phyloP scores from a whole-genome alignment of 2,888 invertebrate species.

The Drosophila fulvimacula region DNA sequence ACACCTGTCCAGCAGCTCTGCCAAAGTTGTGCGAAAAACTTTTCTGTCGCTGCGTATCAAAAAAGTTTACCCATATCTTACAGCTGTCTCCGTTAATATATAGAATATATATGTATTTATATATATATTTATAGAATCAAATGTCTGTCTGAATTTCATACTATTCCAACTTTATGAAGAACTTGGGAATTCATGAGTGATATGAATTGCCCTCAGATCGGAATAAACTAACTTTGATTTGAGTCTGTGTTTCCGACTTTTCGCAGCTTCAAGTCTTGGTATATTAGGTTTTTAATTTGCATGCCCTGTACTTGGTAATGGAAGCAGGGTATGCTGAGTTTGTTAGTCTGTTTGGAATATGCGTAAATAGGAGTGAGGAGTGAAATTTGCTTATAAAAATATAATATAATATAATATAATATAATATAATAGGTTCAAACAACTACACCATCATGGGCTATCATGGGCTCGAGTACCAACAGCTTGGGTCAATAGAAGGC shows the following conservation, averaged over 20 bases:
- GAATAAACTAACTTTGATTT: neutral
- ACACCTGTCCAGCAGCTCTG: neutral
- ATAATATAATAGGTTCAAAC: no score
- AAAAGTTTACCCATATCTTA: neutral
- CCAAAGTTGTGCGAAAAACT: constrained; percentile 1
- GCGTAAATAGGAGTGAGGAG: no score
- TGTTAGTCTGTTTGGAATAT: neutral
- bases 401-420: no score
- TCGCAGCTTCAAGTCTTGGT: neutral
- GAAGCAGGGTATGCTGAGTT: neutral
- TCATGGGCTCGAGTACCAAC: no score
- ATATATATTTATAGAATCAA: neutral
- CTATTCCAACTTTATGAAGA: neutral
- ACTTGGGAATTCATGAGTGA: neutral
- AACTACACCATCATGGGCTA: no score
- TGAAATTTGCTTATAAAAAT: no score
- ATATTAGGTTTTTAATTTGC: neutral
- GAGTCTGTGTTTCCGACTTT: neutral
- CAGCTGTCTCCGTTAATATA: neutral
- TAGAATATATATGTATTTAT: neutral
- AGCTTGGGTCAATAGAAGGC: no score
- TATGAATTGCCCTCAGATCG: neutral
- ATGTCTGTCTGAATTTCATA: neutral
- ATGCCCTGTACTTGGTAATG: neutral
- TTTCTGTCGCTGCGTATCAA: neutral